These are phyloP conservation scores for Orycteropus afer DNA, from an alignment of 2,113 vertebrate species.

Conservation along the genomic window DNA sequence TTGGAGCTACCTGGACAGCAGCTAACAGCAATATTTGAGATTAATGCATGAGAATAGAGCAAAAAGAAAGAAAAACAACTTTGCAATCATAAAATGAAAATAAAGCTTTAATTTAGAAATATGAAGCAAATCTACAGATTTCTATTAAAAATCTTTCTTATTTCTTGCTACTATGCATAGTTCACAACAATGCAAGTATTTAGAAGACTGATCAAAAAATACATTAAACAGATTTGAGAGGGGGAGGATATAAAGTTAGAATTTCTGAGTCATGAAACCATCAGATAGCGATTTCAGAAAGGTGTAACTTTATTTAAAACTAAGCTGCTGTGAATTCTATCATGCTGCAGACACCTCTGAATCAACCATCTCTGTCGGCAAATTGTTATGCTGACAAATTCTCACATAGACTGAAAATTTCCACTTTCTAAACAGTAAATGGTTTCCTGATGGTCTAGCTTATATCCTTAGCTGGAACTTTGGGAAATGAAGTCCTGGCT, in stretches of 20 bases:
- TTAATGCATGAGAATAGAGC: background rate
- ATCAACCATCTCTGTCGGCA: constrained; percentile 75
- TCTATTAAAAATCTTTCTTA: constrained; percentile 47
- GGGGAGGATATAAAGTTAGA: constrained; percentile 81
- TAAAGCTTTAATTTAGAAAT: constrained; percentile 52
- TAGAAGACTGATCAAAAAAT: constrained; percentile 72
- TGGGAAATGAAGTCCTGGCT: constrained; percentile 6
- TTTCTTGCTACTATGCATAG: background rate
- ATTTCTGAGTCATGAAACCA: constrained; percentile 81
- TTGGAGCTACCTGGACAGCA: background rate
- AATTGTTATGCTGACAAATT: constrained; percentile 79
- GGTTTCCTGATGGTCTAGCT: constrained; percentile 36
- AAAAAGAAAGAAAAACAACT: background rate
- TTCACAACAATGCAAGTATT: constrained; percentile 22
- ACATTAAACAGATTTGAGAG: constrained; percentile 76
- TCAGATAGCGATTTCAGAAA: constrained; percentile 73
- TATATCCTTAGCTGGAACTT: constrained; percentile 26
- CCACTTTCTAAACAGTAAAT: constrained; percentile 76
- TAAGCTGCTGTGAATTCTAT: constrained; percentile 52
- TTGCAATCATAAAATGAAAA: constrained; percentile 44
- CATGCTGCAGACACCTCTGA: constrained; percentile 71
- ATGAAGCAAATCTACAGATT: constrained; percentile 1
- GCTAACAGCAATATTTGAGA: background rate
- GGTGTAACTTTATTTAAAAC: constrained; percentile 77
- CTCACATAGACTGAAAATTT: constrained; percentile 72